These are phyloP conservation scores for Aphelinus certus DNA, from an alignment of 1,140 invertebrate genomes.

Conservation along the genomic window DNA sequence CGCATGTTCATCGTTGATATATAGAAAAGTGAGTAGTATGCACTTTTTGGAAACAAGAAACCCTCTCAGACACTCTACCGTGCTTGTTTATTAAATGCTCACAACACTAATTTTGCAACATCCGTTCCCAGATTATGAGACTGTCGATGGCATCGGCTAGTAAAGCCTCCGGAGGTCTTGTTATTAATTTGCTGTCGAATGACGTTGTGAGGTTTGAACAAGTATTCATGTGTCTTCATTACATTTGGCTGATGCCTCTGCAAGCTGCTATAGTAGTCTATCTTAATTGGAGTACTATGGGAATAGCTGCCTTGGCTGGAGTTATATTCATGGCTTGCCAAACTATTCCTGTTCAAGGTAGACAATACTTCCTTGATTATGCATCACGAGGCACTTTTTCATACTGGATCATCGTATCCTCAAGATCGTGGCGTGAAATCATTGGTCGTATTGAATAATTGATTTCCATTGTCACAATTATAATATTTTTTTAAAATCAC, in stretches of 20 bases:
- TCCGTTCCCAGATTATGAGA: constrained; percentile 51
- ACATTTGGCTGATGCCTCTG: constrained; percentile 79
- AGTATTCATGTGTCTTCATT: constrained; percentile 67
- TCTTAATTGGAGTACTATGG: constrained; percentile 71
- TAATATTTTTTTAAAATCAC: no score
- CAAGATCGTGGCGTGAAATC: no score
- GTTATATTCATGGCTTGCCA: constrained; percentile 71
- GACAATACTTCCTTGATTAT: neutral
- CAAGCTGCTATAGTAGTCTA: constrained; percentile 71
- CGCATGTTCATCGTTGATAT: constrained; percentile 67
- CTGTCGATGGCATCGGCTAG: constrained; percentile 64
- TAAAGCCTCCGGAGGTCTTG: constrained; percentile 79
- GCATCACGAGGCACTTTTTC: no score
- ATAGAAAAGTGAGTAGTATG: constrained; percentile 64
- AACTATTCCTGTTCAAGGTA: constrained; percentile 72
- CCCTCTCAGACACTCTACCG: no score
- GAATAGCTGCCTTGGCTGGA: constrained; percentile 69
- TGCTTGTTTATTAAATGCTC: no score
- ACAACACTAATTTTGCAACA: no score
- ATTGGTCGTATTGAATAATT: no score
- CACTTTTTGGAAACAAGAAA: no score
- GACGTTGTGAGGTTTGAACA: constrained; percentile 72
- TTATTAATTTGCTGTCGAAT: constrained; percentile 88
- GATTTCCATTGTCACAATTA: no score
- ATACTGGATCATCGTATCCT: no score